Conservation (phyloP, 2,797 vertebrate genomes). For the Zalophus californianus region DNA sequence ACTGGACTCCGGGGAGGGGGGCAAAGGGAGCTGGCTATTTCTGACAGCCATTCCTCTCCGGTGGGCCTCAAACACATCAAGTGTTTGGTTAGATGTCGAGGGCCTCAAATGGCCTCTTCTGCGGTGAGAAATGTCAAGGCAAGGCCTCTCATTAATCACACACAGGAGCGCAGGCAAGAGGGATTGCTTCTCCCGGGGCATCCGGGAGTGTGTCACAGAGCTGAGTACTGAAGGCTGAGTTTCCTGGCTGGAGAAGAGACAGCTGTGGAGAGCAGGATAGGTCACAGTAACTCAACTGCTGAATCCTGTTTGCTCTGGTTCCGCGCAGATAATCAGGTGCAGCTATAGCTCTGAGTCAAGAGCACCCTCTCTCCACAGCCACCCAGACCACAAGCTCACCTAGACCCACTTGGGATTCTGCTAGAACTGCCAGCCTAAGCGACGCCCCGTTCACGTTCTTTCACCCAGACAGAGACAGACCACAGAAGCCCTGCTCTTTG, state of each 20-base stretch:
- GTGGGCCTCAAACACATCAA: not conserved
- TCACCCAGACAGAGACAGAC: not conserved
- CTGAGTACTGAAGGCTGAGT: not conserved
- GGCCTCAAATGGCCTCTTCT: not conserved
- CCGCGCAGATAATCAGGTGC: not conserved
- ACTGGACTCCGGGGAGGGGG: rapidly evolving
- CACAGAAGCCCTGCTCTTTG: not conserved
- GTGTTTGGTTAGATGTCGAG: not conserved
- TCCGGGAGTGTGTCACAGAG: not conserved
- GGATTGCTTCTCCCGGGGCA: rapidly evolving
- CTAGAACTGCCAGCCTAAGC: not conserved
- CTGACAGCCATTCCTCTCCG: not conserved
- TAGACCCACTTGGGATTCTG: not conserved
- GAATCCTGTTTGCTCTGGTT: not conserved
- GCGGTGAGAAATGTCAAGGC: not conserved
- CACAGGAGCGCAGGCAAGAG: not conserved
- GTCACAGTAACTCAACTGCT: not conserved
- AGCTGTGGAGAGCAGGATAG: not conserved
- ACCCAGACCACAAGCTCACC: not conserved
- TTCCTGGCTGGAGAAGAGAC: not conserved
- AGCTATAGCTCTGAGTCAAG: not conserved
- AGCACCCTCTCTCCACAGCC: not conserved
- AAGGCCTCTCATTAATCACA: not conserved
- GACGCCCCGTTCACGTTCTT: rapidly evolving
- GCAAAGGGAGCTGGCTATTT: rapidly evolving